Conservation (phyloP, 2,888 invertebrate species). For the Lepeophtheirus nordmannii region DNA sequence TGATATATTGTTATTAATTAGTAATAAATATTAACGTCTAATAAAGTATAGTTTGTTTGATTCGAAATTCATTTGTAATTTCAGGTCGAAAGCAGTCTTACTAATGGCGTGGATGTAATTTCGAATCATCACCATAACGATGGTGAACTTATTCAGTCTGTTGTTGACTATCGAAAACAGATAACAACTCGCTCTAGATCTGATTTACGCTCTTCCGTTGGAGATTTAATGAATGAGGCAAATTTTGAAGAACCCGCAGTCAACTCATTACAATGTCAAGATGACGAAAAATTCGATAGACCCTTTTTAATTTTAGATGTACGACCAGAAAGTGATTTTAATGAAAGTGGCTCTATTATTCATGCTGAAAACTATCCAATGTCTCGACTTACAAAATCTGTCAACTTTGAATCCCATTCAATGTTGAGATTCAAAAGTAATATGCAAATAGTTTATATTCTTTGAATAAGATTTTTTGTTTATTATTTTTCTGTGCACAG, state of each 20-base stretch:
- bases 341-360: conserved; percentile 34
- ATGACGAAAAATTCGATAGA: conserved; percentile 22
- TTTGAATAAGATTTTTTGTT: not conserved
- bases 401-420: conserved; percentile 36
- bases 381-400: conserved; percentile 31
- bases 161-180: not conserved
- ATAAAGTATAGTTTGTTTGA: too few species aligned
- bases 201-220: not conserved
- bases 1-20: too few species aligned
- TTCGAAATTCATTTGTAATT: too few species aligned
- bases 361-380: conserved; percentile 36
- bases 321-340: conserved; percentile 32
- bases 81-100: too few species aligned
- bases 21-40: too few species aligned
- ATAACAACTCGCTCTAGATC: not conserved
- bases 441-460: not conserved
- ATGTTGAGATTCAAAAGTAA: conserved; percentile 35
- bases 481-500: too few species aligned
- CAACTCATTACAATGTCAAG: not conserved
- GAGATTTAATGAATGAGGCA: not conserved
- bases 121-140: too few species aligned
- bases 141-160: not conserved
- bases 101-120: too few species aligned
- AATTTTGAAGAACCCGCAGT: not conserved
- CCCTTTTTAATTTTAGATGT: conserved; percentile 38